Evolutionary conservation across 2,888 invertebrate species (phyloP).

Genomic region (Ecdyonurus torrentis): DNA sequence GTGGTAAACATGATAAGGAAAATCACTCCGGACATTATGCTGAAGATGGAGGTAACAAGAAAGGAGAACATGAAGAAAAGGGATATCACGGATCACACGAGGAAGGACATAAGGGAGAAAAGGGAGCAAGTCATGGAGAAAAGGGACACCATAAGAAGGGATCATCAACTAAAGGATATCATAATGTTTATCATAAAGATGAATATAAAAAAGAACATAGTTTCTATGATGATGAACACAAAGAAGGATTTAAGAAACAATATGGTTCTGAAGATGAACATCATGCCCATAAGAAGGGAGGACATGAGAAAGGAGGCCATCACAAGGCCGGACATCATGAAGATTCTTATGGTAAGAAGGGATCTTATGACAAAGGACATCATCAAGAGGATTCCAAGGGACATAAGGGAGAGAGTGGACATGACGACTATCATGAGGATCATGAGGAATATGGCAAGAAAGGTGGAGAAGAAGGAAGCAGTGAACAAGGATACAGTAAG

Average conservation of each 20-base stretch:
- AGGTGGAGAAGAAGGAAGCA: conserved; percentile 30
- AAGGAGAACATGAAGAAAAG: conserved; percentile 35
- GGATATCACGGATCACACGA: conserved; percentile 37
- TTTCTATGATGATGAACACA: conserved; percentile 55
- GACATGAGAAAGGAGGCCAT: conserved; percentile 36
- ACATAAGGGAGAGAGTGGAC: conserved; percentile 37
- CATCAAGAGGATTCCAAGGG: conserved; percentile 34
- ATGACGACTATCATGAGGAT: conserved; percentile 35
- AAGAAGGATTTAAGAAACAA: conserved; percentile 45
- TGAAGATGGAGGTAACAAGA: conserved; percentile 35
- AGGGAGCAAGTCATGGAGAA: conserved; percentile 39
- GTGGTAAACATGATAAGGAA: conserved; percentile 36
- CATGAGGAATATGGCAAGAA: conserved; percentile 37
- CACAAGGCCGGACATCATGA: conserved; percentile 35
- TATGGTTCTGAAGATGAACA: conserved; percentile 38
- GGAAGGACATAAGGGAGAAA: conserved; percentile 32
- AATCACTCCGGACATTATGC: conserved; percentile 32
- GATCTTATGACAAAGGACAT: conserved; percentile 38
- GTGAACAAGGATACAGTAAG: conserved; percentile 30
- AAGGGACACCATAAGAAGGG: conserved; percentile 47
- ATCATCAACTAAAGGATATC: conserved; percentile 50
- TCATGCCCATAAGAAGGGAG: conserved; percentile 36
- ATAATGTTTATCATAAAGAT: conserved; percentile 56
- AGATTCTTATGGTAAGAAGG: conserved; percentile 36
- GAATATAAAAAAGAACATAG: conserved; percentile 62